Conservation (phyloP, 2,888 invertebrate genomes). For the Yponomeuta evonymella region DNA sequence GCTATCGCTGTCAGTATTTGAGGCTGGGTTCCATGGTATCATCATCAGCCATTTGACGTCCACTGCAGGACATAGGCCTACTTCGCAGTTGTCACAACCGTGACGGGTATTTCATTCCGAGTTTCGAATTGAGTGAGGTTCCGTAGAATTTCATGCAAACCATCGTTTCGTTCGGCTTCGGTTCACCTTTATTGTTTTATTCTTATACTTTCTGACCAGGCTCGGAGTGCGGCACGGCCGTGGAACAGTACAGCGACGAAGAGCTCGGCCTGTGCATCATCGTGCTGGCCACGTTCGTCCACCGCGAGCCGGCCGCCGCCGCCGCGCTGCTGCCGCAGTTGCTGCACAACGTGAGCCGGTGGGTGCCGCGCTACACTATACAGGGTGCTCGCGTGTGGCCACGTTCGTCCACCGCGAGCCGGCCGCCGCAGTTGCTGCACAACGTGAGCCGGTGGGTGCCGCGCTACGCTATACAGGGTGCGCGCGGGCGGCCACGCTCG, state of each 20-base stretch:
- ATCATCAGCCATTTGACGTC: too few relatives aligned
- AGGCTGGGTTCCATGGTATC: too few relatives aligned
- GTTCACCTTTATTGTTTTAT: too few relatives aligned
- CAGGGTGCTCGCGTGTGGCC: slow-evolving; percentile 89
- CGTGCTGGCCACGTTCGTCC: slow-evolving; percentile 95
- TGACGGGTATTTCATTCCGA: too few relatives aligned
- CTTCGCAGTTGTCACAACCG: too few relatives aligned
- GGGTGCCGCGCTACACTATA: slow-evolving; percentile 83
- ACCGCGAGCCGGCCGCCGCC: slow-evolving; percentile 95
- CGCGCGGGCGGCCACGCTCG: neutral
- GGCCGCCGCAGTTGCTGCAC: slow-evolving; percentile 90
- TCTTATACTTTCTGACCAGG: slow-evolving; percentile 62
- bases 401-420: slow-evolving; percentile 98
- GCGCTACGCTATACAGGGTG: neutral
- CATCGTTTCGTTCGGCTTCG: too few relatives aligned
- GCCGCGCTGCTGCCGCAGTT: slow-evolving; percentile 95
- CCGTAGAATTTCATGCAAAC: too few relatives aligned
- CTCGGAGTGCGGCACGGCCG: slow-evolving; percentile 91
- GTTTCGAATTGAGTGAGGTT: too few relatives aligned
- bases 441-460: slow-evolving; percentile 87
- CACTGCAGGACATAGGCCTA: too few relatives aligned
- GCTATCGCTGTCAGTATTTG: slow-evolving; percentile 46
- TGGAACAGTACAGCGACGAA: slow-evolving; percentile 97
- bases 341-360: slow-evolving; percentile 92
- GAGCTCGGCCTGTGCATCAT: slow-evolving; percentile 96